A percentile compares a stretch with the other conserved stretches of the same genome.
Conservation (phyloP, 2,888 invertebrate species). For the Brassicogethes aeneus region DNA sequence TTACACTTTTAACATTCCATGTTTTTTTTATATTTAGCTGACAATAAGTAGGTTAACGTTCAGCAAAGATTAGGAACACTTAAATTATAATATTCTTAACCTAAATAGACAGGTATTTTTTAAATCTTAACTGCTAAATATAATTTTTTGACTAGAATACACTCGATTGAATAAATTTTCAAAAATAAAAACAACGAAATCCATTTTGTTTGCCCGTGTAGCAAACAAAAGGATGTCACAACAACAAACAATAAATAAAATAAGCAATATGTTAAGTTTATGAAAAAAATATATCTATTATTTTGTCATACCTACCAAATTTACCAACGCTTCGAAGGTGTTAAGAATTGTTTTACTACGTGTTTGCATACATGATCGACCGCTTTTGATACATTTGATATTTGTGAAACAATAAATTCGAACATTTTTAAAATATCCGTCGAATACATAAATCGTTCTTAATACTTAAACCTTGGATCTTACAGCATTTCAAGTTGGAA, state of each 20-base stretch:
- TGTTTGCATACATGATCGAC: slow-evolving; percentile 24
- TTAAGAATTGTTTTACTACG: slow-evolving; percentile 34
- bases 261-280: slow-evolving; percentile 10
- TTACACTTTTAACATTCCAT: not conserved
- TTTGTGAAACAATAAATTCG: slow-evolving; percentile 21
- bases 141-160: slow-evolving; percentile 34
- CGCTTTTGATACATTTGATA: slow-evolving; percentile 22
- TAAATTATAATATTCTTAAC: not conserved
- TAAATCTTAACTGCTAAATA: not conserved
- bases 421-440: slow-evolving; percentile 34
- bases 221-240: slow-evolving; percentile 18
- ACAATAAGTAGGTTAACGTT: not conserved
- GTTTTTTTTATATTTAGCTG: not conserved
- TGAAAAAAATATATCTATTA: slow-evolving; percentile 17
- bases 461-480: not conserved
- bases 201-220: slow-evolving; percentile 13
- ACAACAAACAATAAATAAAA: slow-evolving; percentile 8
- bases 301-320: slow-evolving; percentile 29
- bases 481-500: not conserved
- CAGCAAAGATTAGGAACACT: not conserved
- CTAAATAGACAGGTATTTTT: too few relatives aligned
- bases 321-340: slow-evolving; percentile 18
- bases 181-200: slow-evolving; percentile 20
- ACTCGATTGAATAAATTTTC: slow-evolving; percentile 29
- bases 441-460: slow-evolving; percentile 14